phyloP scores from a whole-genome alignment of 2,888 invertebrate species.

The Exocentrus adspersus region DNA sequence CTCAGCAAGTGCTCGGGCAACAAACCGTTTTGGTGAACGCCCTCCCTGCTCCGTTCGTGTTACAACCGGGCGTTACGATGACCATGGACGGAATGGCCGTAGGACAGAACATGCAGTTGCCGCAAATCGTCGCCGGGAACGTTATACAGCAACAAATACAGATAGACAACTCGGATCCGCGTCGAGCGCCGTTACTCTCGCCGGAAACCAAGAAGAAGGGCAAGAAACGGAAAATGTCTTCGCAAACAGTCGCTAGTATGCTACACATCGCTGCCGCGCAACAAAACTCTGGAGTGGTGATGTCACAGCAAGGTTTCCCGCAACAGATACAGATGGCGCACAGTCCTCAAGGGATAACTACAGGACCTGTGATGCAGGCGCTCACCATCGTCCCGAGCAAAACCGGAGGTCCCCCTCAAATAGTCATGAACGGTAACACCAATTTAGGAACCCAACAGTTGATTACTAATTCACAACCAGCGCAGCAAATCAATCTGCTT shows the following conservation, averaged over 20 bases:
- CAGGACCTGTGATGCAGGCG: conserved; percentile 78
- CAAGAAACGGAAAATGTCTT: conserved; percentile 79
- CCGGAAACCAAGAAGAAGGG: conserved; percentile 73
- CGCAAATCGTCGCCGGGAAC: conserved; percentile 75
- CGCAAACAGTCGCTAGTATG: conserved; percentile 76
- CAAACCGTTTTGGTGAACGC: conserved; percentile 85
- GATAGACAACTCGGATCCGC: conserved; percentile 68
- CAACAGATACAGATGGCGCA: conserved; percentile 77
- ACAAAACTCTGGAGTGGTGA: conserved; percentile 72
- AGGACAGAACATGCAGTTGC: conserved; percentile 75
- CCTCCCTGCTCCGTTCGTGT: conserved; percentile 79
- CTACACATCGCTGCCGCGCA: conserved; percentile 75
- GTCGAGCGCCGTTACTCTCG: conserved; percentile 65
- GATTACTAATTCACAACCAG: conserved; percentile 67
- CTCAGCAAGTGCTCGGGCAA: conserved; percentile 75
- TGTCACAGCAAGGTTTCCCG: conserved; percentile 70
- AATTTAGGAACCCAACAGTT: conserved; percentile 74
- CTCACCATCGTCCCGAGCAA: conserved; percentile 82
- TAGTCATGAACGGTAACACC: conserved; percentile 78
- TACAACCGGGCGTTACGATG: conserved; percentile 79
- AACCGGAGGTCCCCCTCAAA: conserved; percentile 76
- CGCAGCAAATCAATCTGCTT: conserved; percentile 76
- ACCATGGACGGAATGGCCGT: conserved; percentile 72
- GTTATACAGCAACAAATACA: conserved; percentile 69
- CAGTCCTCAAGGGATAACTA: conserved; percentile 74